Evolutionary conservation across 2,113 vertebrate genomes (phyloP).

Genomic region (Phocoena phocoena): DNA sequence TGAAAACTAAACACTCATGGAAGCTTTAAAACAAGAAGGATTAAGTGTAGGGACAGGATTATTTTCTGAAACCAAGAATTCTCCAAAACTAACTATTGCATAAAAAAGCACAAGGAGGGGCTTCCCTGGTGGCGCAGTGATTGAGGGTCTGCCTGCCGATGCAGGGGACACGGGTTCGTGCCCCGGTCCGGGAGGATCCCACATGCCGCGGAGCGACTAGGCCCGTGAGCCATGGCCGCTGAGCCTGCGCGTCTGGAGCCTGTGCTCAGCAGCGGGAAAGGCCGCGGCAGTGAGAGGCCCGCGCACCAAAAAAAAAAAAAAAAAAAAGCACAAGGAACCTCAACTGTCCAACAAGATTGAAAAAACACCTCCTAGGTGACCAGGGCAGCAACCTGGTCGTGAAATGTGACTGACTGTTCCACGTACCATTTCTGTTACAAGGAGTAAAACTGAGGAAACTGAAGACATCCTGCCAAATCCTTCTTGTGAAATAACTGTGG

Average conservation of each 20-base stretch:
- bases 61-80: neutral
- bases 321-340: no score
- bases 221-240: no score
- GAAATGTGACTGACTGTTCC: neutral
- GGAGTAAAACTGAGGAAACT: conserved; percentile 11
- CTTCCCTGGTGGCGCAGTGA: no score
- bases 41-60: neutral
- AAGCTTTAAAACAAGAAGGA: neutral
- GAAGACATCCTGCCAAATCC: neutral
- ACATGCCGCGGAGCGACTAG: no score
- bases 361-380: neutral
- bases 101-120: neutral
- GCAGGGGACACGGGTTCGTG: no score
- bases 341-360: neutral
- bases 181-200: no score
- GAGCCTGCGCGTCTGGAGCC: no score
- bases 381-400: neutral
- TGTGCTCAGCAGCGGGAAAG: no score
- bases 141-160: no score
- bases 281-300: no score
- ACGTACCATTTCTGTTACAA: neutral
- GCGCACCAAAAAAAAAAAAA: no score
- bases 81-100: neutral
- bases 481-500: conserved; percentile 2
- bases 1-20: neutral